A percentile compares a stretch with the other conserved stretches of the same genome.
phyloP scores from a whole-genome alignment of 2,797 vertebrate species.

The Caiman crocodilus region DNA sequence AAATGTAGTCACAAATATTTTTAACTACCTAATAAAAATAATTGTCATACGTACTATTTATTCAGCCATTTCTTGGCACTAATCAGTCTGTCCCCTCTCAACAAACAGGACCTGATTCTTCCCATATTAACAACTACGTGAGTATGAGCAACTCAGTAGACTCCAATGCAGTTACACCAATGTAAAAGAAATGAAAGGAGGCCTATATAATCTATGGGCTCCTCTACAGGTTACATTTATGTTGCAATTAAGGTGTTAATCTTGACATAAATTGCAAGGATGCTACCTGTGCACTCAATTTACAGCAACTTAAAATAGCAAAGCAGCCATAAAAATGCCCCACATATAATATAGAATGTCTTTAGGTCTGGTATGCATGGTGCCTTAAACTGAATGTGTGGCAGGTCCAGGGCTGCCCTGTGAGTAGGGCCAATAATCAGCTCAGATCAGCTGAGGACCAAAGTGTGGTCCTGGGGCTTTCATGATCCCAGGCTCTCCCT shows the following conservation, averaged over 20 bases:
- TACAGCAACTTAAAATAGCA: no score
- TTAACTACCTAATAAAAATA: not conserved
- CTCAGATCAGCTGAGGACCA: not conserved
- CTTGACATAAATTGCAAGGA: no score
- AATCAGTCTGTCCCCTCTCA: not conserved
- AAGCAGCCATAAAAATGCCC: no score
- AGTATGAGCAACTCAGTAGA: constrained; percentile 2
- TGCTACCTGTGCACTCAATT: no score
- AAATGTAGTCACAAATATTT: constrained; percentile 36
- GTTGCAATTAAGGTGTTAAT: no score
- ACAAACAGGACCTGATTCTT: not conserved
- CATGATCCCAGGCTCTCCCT: no score
- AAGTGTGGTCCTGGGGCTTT: not conserved
- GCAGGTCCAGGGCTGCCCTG: no score
- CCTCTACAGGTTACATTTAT: no score
- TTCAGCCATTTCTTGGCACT: not conserved
- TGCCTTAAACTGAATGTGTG: no score
- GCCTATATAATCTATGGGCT: not conserved
- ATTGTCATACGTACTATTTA: not conserved
- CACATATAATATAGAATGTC: no score
- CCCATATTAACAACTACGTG: not conserved
- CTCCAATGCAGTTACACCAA: not conserved
- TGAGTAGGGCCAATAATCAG: no score
- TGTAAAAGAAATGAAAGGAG: not conserved
- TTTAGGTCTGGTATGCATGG: no score